Conservation (phyloP, 2,797 vertebrate species). For the Chaunax sp. region DNA sequence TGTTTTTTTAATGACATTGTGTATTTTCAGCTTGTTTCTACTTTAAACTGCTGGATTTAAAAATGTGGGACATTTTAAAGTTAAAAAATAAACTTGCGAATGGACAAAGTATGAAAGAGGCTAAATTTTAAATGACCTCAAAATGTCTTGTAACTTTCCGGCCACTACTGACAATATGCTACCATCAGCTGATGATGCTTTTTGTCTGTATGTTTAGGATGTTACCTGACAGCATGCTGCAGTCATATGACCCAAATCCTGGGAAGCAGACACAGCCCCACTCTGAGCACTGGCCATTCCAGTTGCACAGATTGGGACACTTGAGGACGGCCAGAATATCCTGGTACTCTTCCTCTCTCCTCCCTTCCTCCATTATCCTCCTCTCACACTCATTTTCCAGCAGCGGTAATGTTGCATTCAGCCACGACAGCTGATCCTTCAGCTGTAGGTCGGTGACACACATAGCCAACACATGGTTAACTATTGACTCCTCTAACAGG, state of each 20-base stretch:
- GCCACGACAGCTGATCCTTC: constrained; percentile 88
- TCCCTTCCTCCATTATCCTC: constrained; percentile 83
- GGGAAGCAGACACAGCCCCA: constrained; percentile 88
- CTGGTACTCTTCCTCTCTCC: constrained; percentile 62
- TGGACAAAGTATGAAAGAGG: too few relatives aligned
- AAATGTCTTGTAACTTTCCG: too few relatives aligned
- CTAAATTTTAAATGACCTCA: too few relatives aligned
- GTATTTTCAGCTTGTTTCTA: background rate
- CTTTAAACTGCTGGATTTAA: too few relatives aligned
- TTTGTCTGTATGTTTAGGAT: too few relatives aligned
- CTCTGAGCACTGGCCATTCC: constrained; percentile 87
- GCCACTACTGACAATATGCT: too few relatives aligned
- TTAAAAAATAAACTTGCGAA: too few relatives aligned
- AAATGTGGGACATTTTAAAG: too few relatives aligned
- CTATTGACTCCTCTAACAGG: constrained; percentile 75
- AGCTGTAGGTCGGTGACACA: constrained; percentile 88
- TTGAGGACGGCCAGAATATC: constrained; percentile 78
- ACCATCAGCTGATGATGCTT: too few relatives aligned
- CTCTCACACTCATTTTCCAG: constrained; percentile 93
- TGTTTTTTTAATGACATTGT: too few relatives aligned
- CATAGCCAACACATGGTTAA: constrained; percentile 76
- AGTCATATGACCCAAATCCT: constrained; percentile 88
- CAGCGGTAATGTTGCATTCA: constrained; percentile 83
- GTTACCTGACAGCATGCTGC: constrained; percentile 85
- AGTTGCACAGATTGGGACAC: constrained; percentile 87